Percentiles rank a stretch among this genome's conserved stretches.
These are phyloP conservation scores for Gobio occitaniae DNA, from an alignment of 2,797 vertebrate genomes.

Conservation along the genomic window DNA sequence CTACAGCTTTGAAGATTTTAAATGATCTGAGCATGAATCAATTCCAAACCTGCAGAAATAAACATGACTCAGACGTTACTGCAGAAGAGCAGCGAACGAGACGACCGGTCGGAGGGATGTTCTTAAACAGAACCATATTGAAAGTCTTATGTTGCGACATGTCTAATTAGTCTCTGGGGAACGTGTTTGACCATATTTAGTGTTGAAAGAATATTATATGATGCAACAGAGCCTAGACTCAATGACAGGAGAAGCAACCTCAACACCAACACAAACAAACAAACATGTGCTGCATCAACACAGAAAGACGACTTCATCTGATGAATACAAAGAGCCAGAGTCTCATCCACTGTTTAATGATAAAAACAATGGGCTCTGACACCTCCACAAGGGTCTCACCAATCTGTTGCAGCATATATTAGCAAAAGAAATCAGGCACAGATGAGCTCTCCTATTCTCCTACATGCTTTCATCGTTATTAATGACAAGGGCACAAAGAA, in stretches of 20 bases:
- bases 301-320: not conserved
- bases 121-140: conserved; percentile 3
- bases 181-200: not conserved
- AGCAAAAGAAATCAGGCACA: not conserved
- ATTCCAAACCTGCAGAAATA: not conserved
- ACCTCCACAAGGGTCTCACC: not conserved
- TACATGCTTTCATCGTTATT: conserved; percentile 1
- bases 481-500: not conserved
- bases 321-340: not conserved
- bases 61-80: not conserved
- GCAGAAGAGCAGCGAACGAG: not conserved
- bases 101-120: not conserved
- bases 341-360: not conserved
- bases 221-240: not conserved
- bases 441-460: not conserved
- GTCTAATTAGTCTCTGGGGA: conserved; percentile 8
- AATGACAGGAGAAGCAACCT: not conserved
- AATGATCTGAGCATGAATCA: not conserved
- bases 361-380: not conserved
- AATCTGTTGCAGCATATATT: not conserved
- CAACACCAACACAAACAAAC: not conserved
- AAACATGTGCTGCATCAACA: not conserved
- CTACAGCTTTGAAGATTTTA: not conserved
- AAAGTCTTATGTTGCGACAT: not conserved
- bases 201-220: not conserved